Evolutionary conservation across 2,113 vertebrate species (phyloP).

Genomic region (Sapajus apella): DNA sequence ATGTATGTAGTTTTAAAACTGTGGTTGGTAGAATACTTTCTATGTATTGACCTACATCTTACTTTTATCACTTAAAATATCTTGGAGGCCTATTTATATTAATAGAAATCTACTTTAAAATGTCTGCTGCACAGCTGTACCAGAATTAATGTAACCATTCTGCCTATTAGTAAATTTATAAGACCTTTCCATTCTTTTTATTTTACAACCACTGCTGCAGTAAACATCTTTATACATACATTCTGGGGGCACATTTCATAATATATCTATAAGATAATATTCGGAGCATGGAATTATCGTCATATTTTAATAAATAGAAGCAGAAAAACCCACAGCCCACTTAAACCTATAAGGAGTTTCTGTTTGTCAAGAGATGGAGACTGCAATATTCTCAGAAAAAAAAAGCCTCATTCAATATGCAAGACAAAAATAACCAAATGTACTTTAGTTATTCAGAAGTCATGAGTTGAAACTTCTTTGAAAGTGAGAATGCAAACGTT

Average conservation of each 20-base stretch:
- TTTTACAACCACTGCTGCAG: background rate
- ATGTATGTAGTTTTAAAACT: background rate
- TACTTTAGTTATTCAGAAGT: background rate
- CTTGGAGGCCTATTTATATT: background rate
- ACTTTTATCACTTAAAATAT: constrained; percentile 4
- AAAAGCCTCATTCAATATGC: background rate
- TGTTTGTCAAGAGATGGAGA: background rate
- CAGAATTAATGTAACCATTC: background rate
- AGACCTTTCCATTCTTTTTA: background rate
- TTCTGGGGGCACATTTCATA: background rate
- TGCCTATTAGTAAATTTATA: background rate
- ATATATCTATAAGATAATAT: background rate
- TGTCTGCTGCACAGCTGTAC: background rate
- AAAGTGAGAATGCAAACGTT: background rate
- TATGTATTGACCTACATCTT: background rate
- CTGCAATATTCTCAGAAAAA: background rate
- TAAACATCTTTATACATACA: background rate
- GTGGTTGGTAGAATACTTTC: background rate
- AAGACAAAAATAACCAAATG: background rate
- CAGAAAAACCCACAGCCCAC: background rate
- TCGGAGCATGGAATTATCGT: background rate
- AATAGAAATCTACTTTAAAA: background rate
- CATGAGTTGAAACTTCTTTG: background rate
- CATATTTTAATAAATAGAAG: constrained; percentile 9
- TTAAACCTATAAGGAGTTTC: constrained; percentile 22